These are phyloP conservation scores for Lipotes vexillifer DNA, from an alignment of 2,113 vertebrate genomes.

Conservation along the genomic window DNA sequence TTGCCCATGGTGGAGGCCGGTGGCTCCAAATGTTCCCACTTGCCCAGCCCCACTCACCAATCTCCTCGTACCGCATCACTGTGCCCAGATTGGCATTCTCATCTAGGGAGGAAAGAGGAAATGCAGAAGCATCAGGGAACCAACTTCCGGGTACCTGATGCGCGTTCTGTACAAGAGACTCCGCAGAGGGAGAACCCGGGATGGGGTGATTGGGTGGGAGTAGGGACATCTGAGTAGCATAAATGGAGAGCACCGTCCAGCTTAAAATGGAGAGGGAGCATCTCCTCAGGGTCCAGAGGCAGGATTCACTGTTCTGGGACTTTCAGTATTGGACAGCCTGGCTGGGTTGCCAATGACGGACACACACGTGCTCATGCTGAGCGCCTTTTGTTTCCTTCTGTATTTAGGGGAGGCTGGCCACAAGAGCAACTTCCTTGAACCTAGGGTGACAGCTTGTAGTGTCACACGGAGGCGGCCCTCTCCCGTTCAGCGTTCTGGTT, in stretches of 20 bases:
- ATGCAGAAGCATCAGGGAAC: background rate
- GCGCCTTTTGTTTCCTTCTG: background rate
- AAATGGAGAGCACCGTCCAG: background rate
- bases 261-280: fast-evolving
- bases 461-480: background rate
- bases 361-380: background rate
- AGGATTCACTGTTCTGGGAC: background rate
- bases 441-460: background rate
- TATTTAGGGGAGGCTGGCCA: background rate
- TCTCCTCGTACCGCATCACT: constrained; percentile 95
- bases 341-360: background rate
- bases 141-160: background rate
- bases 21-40: fast-evolving
- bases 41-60: constrained; percentile 85
- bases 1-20: background rate
- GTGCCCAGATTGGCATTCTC: constrained; percentile 98
- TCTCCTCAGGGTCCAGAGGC: fast-evolving
- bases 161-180: fast-evolving
- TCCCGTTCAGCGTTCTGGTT: background rate
- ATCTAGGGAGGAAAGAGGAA: constrained; percentile 80
- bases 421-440: background rate
- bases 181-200: fast-evolving
- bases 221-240: background rate
- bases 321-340: background rate
- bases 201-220: too few relatives aligned